Conservation (phyloP, 2,113 vertebrate species). For the Dasypus novemcinctus region DNA sequence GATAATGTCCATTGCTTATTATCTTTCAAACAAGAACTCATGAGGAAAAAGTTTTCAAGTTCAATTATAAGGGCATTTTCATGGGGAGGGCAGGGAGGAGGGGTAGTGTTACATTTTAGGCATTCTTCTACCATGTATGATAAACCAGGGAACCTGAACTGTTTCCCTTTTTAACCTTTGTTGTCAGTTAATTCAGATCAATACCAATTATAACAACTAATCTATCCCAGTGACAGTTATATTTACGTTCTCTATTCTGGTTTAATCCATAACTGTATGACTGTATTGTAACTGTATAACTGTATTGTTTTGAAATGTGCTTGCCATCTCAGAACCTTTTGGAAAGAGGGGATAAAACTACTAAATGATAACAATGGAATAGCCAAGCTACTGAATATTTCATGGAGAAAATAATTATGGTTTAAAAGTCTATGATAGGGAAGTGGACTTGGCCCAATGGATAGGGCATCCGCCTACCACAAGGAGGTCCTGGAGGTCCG, state of each 20-base stretch:
- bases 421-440: background rate
- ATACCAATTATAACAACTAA: background rate
- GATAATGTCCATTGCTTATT: background rate
- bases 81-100: background rate
- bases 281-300: too few relatives aligned
- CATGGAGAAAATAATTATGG: constrained; percentile 10
- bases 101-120: background rate
- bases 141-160: background rate
- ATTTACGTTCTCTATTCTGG: background rate
- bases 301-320: background rate
- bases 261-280: background rate
- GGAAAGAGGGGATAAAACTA: background rate
- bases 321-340: constrained; percentile 6
- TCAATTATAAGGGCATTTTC: background rate
- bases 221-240: background rate
- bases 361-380: background rate
- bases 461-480: too few relatives aligned
- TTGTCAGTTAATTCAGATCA: background rate
- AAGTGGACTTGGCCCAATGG: too few relatives aligned
- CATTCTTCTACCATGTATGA: background rate
- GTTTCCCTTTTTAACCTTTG: background rate
- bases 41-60: background rate
- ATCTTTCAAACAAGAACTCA: background rate
- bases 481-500: too few relatives aligned
- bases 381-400: background rate